Evolutionary conservation across 2,888 invertebrate genomes (phyloP).

Genomic region (Lacanobia wlatinum): DNA sequence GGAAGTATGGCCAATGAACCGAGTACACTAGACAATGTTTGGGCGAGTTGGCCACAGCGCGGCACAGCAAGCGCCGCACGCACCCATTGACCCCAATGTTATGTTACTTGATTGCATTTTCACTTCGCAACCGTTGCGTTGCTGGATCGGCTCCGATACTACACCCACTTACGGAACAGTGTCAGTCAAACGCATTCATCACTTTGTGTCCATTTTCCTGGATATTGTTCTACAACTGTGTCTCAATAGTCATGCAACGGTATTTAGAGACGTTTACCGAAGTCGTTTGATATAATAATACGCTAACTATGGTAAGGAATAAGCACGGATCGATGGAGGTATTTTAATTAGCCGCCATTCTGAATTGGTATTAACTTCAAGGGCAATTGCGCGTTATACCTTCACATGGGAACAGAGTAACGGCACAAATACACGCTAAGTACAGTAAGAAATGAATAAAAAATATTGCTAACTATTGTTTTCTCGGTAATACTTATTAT

Average conservation of each 20-base stretch:
- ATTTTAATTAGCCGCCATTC: constrained; percentile 67
- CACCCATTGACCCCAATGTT: constrained; percentile 82
- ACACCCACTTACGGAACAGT: constrained; percentile 55
- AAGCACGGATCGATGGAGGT: constrained; percentile 63
- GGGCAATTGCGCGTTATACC: constrained; percentile 64
- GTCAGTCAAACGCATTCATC: constrained; percentile 58
- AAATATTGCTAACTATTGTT: too few relatives aligned
- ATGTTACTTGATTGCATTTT: constrained; percentile 78
- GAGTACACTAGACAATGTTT: constrained; percentile 61
- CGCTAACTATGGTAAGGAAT: constrained; percentile 33
- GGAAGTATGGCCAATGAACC: constrained; percentile 74
- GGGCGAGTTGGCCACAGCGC: constrained; percentile 49
- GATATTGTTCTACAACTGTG: constrained; percentile 39
- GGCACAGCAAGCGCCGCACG: constrained; percentile 61
- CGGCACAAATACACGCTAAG: constrained; percentile 50
- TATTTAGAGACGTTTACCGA: constrained; percentile 18
- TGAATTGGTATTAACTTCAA: constrained; percentile 68
- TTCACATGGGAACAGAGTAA: constrained; percentile 55
- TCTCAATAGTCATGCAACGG: constrained; percentile 33
- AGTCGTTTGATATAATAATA: constrained; percentile 23
- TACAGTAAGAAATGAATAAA: constrained; percentile 20
- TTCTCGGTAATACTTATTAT: too few relatives aligned
- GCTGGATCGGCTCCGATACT: constrained; percentile 58
- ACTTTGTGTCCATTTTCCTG: constrained; percentile 36
- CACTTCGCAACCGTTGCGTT: constrained; percentile 75